phyloP scores from a whole-genome alignment of 2,113 vertebrate species.

The Coptodon rendalli region DNA sequence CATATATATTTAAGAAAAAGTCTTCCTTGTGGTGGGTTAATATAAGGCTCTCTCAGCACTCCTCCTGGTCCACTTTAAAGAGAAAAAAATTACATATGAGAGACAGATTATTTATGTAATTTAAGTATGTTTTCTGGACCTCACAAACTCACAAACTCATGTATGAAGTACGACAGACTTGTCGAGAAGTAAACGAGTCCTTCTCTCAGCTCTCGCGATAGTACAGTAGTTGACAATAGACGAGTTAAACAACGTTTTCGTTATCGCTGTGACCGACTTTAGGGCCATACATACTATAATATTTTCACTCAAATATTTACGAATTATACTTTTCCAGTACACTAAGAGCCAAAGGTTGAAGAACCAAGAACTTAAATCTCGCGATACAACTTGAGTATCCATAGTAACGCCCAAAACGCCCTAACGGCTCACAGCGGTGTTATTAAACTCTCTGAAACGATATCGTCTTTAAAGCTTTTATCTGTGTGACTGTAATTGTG shows the following conservation, averaged over 20 bases:
- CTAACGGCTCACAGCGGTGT: background rate
- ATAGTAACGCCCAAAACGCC: background rate
- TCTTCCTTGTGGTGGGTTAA: background rate
- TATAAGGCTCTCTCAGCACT: background rate
- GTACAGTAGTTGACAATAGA: background rate
- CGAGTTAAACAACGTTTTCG: background rate
- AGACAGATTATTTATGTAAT: background rate
- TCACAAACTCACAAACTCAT: background rate
- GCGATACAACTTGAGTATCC: constrained; percentile 9
- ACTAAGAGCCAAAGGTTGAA: background rate
- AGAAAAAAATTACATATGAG: background rate
- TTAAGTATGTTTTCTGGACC: background rate
- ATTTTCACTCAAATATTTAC: background rate
- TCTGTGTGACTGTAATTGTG: background rate
- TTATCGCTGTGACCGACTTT: background rate
- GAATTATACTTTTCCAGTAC: background rate
- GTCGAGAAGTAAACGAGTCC: background rate
- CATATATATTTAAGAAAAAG: background rate
- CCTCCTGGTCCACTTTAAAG: background rate
- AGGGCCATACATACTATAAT: background rate
- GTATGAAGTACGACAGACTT: background rate
- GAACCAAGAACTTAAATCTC: background rate
- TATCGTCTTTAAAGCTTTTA: background rate
- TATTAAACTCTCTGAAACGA: background rate
- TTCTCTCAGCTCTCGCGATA: background rate